A percentile compares a stretch with the other conserved stretches of the same genome.
Evolutionary conservation across 2,797 vertebrate species (phyloP).

Genomic region (Helostoma temminkii): DNA sequence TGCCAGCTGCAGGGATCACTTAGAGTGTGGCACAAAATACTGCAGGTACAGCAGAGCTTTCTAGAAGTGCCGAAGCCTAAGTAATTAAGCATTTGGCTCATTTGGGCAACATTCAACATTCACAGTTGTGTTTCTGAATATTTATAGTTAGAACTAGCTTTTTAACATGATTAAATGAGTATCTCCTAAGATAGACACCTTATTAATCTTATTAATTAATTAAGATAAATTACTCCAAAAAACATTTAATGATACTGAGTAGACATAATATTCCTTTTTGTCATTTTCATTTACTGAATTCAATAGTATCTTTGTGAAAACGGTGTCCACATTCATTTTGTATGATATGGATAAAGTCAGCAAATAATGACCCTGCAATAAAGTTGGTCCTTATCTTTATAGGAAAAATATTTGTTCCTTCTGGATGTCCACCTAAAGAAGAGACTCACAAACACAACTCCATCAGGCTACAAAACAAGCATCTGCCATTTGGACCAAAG

Average conservation of each 20-base stretch:
- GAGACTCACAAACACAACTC: constrained; percentile 8
- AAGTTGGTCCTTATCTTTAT: constrained; percentile 51
- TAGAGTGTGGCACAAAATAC: constrained; percentile 83
- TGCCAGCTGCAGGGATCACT: constrained; percentile 79
- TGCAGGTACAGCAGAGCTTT: constrained; percentile 77
- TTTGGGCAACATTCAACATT: not conserved
- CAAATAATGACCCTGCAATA: constrained; percentile 25
- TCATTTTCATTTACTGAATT: not conserved
- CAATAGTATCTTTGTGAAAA: not conserved
- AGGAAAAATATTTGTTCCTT: constrained; percentile 81
- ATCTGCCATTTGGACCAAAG: constrained; percentile 35
- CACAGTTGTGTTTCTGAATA: not conserved
- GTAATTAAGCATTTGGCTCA: too few relatives aligned
- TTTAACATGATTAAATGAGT: not conserved
- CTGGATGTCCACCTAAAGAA: constrained; percentile 46
- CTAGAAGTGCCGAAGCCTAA: not conserved
- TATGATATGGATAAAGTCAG: constrained; percentile 28
- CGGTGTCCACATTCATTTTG: constrained; percentile 32
- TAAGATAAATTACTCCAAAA: not conserved
- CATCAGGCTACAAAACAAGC: constrained; percentile 20
- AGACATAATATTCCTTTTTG: not conserved
- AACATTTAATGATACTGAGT: not conserved
- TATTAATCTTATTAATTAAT: too few relatives aligned
- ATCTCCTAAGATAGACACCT: not conserved
- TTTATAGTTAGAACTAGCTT: not conserved